These are phyloP conservation scores for Lathronympha strigana DNA, from an alignment of 2,888 invertebrate species.

Conservation along the genomic window DNA sequence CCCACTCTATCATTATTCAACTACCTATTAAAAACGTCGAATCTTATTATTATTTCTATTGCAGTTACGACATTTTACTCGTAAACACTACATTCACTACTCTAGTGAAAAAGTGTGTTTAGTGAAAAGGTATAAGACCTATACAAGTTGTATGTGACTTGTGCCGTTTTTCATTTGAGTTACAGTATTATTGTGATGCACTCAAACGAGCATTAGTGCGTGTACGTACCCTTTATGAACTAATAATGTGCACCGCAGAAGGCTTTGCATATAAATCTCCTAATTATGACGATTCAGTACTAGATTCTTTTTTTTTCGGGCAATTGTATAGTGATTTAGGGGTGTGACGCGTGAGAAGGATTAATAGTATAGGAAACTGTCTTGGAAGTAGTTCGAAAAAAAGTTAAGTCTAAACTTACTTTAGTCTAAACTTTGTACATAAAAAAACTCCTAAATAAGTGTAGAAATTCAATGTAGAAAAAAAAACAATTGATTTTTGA, in stretches of 20 bases:
- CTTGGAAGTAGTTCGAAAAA: constrained; percentile 5
- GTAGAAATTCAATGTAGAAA: too few species aligned
- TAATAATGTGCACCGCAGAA: constrained; percentile 81
- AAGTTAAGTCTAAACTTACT: background rate
- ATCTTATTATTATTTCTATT: background rate
- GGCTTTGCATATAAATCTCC: constrained; percentile 83
- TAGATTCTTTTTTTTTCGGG: constrained; percentile 64
- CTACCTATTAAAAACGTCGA: background rate
- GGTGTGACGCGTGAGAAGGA: constrained; percentile 41
- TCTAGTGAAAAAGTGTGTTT: too few species aligned
- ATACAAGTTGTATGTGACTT: too few species aligned
- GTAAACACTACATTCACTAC: too few species aligned
- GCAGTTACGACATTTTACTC: constrained; percentile 3
- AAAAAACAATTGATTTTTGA: too few species aligned
- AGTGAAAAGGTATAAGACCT: too few species aligned
- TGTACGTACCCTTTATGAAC: constrained; percentile 72
- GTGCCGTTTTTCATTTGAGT: too few species aligned
- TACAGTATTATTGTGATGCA: constrained; percentile 49
- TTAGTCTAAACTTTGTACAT: too few species aligned
- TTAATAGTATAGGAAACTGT: constrained; percentile 40
- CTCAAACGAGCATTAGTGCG: constrained; percentile 73
- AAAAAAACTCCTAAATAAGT: too few species aligned
- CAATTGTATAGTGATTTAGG: constrained; percentile 76
- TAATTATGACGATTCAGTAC: constrained; percentile 76
- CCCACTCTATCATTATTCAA: constrained; percentile 25